phyloP scores from a whole-genome alignment of 30 jellyfish, hydroid and myxozoan genomes.

The Aurelia coerulea region DNA sequence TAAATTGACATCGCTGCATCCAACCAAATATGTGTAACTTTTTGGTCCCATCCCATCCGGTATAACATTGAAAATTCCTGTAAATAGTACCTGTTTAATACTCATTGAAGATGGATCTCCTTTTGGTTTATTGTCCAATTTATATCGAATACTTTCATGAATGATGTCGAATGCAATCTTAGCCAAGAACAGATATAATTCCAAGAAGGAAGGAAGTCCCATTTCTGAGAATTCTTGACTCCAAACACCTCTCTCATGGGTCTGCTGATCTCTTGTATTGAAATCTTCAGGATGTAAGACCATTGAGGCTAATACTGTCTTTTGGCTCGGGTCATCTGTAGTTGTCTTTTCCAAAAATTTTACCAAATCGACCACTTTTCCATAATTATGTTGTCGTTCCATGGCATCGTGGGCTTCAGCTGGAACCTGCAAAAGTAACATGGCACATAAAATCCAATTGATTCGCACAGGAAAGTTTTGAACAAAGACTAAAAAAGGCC shows the following conservation, averaged over 20 bases:
- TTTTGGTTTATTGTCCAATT: conserved; percentile 85
- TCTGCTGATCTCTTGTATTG: conserved; percentile 5
- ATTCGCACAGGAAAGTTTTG: too few species aligned
- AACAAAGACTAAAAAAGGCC: too few species aligned
- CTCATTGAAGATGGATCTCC: conserved; percentile 95
- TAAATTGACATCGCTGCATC: too few species aligned
- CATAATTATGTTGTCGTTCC: conserved; percentile 76
- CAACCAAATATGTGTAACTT: too few species aligned
- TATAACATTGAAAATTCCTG: background rate
- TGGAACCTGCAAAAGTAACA: conserved; percentile 35
- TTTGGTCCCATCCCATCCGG: too few species aligned
- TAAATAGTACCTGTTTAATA: conserved; percentile 81
- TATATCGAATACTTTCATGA: conserved; percentile 88
- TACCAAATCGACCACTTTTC: conserved; percentile 60
- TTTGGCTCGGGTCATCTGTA: conserved; percentile 57
- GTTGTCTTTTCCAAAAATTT: conserved; percentile 61
- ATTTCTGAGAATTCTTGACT: conserved; percentile 76
- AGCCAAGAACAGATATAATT: conserved; percentile 70
- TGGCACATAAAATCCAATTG: too few species aligned
- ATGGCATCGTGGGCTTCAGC: conserved; percentile 54
- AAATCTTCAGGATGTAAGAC: conserved; percentile 68
- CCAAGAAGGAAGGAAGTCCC: conserved; percentile 94
- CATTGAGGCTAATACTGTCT: conserved; percentile 43
- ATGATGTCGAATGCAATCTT: conserved; percentile 82
- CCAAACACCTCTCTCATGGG: conserved; percentile 81